A percentile compares a stretch with the other conserved stretches of the same genome.
These are phyloP conservation scores for Rhingia campestris DNA, from an alignment of 2,888 invertebrate genomes.

Conservation along the genomic window DNA sequence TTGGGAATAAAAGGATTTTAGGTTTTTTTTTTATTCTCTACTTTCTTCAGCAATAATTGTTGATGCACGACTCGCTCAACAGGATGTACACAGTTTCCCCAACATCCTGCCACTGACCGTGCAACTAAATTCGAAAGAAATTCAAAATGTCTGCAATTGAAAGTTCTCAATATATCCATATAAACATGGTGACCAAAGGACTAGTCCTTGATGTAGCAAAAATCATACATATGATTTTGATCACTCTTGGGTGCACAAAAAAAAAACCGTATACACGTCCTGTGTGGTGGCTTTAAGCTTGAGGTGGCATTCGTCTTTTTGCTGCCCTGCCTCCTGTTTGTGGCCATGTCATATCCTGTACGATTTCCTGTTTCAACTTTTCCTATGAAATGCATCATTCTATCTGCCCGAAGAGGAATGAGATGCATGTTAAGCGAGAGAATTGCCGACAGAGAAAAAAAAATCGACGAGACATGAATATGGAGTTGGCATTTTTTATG, in stretches of 20 bases:
- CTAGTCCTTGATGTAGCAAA: slow-evolving; percentile 3
- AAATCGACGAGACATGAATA: slow-evolving; percentile 43
- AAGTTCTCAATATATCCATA: slow-evolving; percentile 8
- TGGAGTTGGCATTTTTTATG: slow-evolving; percentile 35
- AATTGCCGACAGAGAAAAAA: slow-evolving; percentile 19
- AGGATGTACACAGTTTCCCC: slow-evolving; percentile 32
- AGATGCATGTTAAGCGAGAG: slow-evolving; percentile 51
- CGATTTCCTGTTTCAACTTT: slow-evolving; percentile 60
- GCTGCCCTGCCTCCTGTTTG: slow-evolving; percentile 9
- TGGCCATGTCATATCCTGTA: slow-evolving; percentile 65
- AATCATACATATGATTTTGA: slow-evolving; percentile 32
- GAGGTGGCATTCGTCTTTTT: slow-evolving; percentile 8
- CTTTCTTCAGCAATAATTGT: slow-evolving; percentile 9
- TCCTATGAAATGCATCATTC: slow-evolving; percentile 55
- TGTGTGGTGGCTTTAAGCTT: slow-evolving; percentile 23
- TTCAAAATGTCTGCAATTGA: slow-evolving; percentile 62
- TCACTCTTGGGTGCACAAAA: slow-evolving; percentile 29
- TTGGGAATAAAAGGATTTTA: slow-evolving; percentile 24
- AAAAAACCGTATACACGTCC: slow-evolving; percentile 21
- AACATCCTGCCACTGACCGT: slow-evolving; percentile 7
- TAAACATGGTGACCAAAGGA: slow-evolving; percentile 14
- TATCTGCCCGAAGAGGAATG: slow-evolving; percentile 21
- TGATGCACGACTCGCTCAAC: not conserved
- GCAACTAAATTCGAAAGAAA: slow-evolving; percentile 20
- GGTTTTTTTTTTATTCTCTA: not conserved